These are phyloP conservation scores for Galerucella nymphaeae DNA, from an alignment of 2,888 invertebrate species.

Conservation along the genomic window DNA sequence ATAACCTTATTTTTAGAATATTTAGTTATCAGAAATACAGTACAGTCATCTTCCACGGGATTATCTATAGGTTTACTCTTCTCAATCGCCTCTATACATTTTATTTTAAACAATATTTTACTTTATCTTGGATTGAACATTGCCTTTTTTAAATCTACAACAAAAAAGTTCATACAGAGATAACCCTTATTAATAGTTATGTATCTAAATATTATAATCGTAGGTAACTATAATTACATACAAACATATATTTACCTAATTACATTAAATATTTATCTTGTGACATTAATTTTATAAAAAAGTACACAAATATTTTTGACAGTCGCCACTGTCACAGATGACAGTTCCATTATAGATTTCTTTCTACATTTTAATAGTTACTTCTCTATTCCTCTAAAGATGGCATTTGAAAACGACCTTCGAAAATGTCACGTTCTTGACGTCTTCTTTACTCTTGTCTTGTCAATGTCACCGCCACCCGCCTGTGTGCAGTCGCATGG, in stretches of 20 bases:
- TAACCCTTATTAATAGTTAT: neutral
- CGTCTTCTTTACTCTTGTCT: neutral
- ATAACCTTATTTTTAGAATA: neutral
- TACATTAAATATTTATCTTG: slow-evolving; percentile 16
- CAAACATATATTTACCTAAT: neutral
- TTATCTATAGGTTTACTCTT: neutral
- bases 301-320: neutral
- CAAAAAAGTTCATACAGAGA: neutral
- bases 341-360: too few species aligned
- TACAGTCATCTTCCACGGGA: slow-evolving; percentile 17
- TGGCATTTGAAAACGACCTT: slow-evolving; percentile 18
- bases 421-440: slow-evolving; percentile 12
- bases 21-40: slow-evolving; percentile 6
- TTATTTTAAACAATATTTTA: neutral
- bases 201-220: neutral
- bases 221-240: neutral
- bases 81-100: neutral
- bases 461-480: slow-evolving; percentile 28
- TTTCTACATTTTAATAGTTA: neutral
- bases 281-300: slow-evolving; percentile 5
- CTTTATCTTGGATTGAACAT: neutral
- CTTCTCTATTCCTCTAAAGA: neutral
- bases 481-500: slow-evolving; percentile 30
- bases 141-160: neutral
- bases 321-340: neutral